Evolutionary conservation across 2,113 vertebrate genomes (phyloP), one percentile per base, ranked within the genome.

Genomic region (Megaleporinus macrocephalus): DNA sequence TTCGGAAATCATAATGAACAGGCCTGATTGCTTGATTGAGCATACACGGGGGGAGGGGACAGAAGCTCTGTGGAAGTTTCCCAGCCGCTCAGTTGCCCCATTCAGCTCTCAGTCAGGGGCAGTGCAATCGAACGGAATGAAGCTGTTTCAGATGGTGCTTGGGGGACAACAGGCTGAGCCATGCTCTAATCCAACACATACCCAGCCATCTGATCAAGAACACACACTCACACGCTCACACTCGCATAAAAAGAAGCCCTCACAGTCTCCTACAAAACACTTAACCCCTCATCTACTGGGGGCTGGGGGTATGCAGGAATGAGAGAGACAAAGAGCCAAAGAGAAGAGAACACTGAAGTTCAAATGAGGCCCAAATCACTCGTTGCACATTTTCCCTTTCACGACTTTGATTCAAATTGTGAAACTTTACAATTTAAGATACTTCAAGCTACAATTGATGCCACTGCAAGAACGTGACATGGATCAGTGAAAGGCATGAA

Each of bases 281-380:
- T 83, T 84, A 77, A 83, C 78, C 74, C 74, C 57, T 79, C 44
- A 36, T 84, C 75, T 62, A 24, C 75, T 75, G 65, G 59, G 55
- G 73, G 53, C 11, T 51, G 59, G 24, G 44, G 72, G 63, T 24
- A 44, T 76, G 72, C 49, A 41, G 29, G 44, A 66, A 63, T 13
- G 13, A 76, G n/a, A 26, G 49, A 11, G 41, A 76, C 72, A 63
- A 65, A 76, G 33, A 59, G 24, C 47, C 49, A 41, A 74, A 74
- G 30, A 69, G 61, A 53, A 24, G 41, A 24, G 51, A 30, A 57
- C 12, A 30, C 51, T 70, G 80, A n/a, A 33, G 73, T 61, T 29
- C 16, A 66, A 73, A 74, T 74, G 79, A 74, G 79, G 41, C 27
- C 71, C 47, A 51, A 59, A 73, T 51, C 41, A 49, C 13, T 44